phyloP scores from a whole-genome alignment of 2,888 invertebrate genomes.

The Tinea trinotella region DNA sequence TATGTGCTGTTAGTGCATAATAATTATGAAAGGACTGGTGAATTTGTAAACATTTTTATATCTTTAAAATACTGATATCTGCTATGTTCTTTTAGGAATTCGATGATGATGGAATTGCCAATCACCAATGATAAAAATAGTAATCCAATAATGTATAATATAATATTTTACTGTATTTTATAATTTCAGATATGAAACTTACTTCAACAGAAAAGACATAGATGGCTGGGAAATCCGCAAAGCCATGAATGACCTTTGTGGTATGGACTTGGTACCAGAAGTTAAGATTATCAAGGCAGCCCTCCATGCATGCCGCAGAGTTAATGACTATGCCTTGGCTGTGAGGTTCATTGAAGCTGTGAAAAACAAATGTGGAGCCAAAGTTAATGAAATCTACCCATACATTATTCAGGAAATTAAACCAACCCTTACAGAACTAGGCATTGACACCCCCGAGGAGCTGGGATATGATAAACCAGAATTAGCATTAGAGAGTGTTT shows the following conservation, averaged over 20 bases:
- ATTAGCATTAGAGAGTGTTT: constrained; percentile 84
- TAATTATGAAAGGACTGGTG: no score
- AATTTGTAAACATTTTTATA: no score
- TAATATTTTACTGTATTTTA: no score
- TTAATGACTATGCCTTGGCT: constrained; percentile 95
- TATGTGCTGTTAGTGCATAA: no score
- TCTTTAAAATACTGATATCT: no score
- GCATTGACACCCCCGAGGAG: constrained; percentile 94
- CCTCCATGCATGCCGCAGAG: constrained; percentile 90
- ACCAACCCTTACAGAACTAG: constrained; percentile 94
- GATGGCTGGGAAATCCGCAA: constrained; percentile 96
- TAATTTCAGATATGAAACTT: constrained; percentile 81
- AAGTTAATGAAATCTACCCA: constrained; percentile 85
- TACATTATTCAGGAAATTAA: constrained; percentile 91
- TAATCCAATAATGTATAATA: background rate
- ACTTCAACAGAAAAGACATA: constrained; percentile 88
- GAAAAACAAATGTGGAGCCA: constrained; percentile 88
- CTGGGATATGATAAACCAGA: constrained; percentile 98
- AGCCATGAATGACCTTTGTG: constrained; percentile 89
- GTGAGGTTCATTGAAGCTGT: constrained; percentile 94
- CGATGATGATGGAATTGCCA: no score
- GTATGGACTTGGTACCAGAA: constrained; percentile 94
- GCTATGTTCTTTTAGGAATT: no score
- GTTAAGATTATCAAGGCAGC: constrained; percentile 91
- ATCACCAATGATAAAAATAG: no score